These are phyloP conservation scores for Coregonus suidteri DNA, from an alignment of 2,797 vertebrate species.

Conservation along the genomic window DNA sequence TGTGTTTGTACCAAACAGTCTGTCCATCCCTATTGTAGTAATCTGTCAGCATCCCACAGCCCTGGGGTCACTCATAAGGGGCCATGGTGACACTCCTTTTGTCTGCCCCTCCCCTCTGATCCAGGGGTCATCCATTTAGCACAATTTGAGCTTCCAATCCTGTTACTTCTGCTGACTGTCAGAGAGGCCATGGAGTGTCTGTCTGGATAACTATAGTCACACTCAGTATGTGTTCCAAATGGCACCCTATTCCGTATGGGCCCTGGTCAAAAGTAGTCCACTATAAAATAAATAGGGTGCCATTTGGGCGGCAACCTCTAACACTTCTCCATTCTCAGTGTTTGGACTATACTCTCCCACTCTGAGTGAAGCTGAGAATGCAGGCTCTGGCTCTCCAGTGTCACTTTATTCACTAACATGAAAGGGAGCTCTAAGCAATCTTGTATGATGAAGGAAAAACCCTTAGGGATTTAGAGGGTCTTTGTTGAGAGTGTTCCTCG, in stretches of 20 bases:
- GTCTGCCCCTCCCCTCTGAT: slow-evolving; percentile 12
- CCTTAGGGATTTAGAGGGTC: slow-evolving; percentile 22
- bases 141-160: neutral
- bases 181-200: neutral
- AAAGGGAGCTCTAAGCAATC: slow-evolving; percentile 23
- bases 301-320: neutral
- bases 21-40: slow-evolving; percentile 5
- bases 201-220: neutral
- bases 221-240: neutral
- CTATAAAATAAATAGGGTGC: neutral
- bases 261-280: neutral
- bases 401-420: slow-evolving; percentile 6
- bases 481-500: slow-evolving; percentile 27
- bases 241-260: neutral
- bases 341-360: neutral
- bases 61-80: slow-evolving; percentile 5
- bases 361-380: slow-evolving; percentile 9
- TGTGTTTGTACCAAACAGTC: slow-evolving; percentile 3
- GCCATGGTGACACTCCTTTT: slow-evolving; percentile 8
- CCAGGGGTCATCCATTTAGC: slow-evolving; percentile 13
- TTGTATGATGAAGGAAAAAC: slow-evolving; percentile 16
- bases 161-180: slow-evolving; percentile 11
- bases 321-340: neutral
- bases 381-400: slow-evolving; percentile 1
- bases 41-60: slow-evolving; percentile 9